Base-by-base conservation (phyloP, 2,113 vertebrate genomes). In the Anseranas semipalmata region DNA sequence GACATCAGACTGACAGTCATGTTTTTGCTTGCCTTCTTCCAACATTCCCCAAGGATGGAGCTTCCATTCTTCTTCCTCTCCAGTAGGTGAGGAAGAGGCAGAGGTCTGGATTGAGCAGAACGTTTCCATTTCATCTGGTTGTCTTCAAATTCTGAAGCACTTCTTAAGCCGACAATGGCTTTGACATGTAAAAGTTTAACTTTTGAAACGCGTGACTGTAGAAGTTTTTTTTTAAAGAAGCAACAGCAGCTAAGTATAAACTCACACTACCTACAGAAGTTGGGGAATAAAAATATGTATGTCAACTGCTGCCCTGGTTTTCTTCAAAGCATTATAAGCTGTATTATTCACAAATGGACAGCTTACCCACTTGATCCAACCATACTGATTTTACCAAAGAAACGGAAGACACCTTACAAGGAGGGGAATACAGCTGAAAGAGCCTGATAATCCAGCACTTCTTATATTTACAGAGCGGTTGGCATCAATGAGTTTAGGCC, bases 401-500 rank as follows among this genome's bases (percentile, higher is more conserved):
- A 58, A 7, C 0, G 1, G 12, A 27, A n/a, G 33, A 63, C 15
- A 27, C 27, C 14, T 58, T 55, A 41, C 18, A 25, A 27, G 50
- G 48, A 33, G 41, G 52, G 45, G 28, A 62, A 32, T 4, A 4
- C 10, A 46, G 50, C 52, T 10, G 8, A 22, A 50, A n/a, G 16
- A 6, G 7, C 33, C 21, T 2, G 28, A 25, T 16, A n/a, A 33
- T 3, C 52, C 60, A 24, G 30, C 22, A 39, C 50, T 16, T 14
- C 43, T 12, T 3, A 7, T 0, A 3, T 45, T 17, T 9, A 21
- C 0, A 1, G 71, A 62, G 56, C 48, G 52, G 53, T 1, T 24
- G 59, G 28, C 60, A 59, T 37, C 82, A 37, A 11, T 0, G 18
- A 30, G 7, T 19, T 50, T 15, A 50, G 53, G 59, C 53, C 77